Base-by-base conservation (phyloP, 2,888 invertebrate species). In the Polydrusus tereticollis region DNA sequence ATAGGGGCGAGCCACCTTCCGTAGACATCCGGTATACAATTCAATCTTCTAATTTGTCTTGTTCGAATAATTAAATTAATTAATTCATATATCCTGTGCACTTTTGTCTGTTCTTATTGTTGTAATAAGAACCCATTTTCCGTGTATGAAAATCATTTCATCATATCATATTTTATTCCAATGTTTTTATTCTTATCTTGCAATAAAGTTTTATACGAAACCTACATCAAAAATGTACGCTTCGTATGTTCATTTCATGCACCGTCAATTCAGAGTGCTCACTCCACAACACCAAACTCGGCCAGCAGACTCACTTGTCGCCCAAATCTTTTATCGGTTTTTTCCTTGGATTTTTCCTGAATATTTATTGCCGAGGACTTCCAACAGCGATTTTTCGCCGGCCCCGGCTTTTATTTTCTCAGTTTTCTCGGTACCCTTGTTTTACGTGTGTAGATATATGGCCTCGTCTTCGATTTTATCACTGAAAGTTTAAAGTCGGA, bases 361-460 rank as follows among this genome's bases (percentile, higher is more conserved):
- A 72, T 72, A 72, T 72, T 72, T 72, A 72, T 72, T 72, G 67
- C 50, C 67, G 58, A 58, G 26, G 66, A 58, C 52, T 65, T 71
- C 64, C 23, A 43, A 21, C 59, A 70, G 70, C 64, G 55, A 52
- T 64, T 64, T 64, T 55, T 64, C 63, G 45, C 64, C 45, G 41
- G 41, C 52, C 33, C 41, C 50, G 52, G 47, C 47, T 66, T 57
- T 66, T 66, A 36, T 69, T 69, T 62, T 60, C 52, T 69, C 60
- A 38, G 47, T 69, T 50, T 69, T 62, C 43, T 26, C 33, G 43
- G 60, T 43, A 43, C 26, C 60, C 60, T 60, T 60, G 60, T 43
- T 60, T 60, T 60, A 60, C 60, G 68, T 68, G 68, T 68, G 60
- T 50, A 62, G 69, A 69, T 69, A 64, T 64, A 58, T 63, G 64